Percentiles rank a stretch among this genome's conserved stretches.
phyloP scores from a whole-genome alignment of 2,888 invertebrate genomes.

The Actias luna region DNA sequence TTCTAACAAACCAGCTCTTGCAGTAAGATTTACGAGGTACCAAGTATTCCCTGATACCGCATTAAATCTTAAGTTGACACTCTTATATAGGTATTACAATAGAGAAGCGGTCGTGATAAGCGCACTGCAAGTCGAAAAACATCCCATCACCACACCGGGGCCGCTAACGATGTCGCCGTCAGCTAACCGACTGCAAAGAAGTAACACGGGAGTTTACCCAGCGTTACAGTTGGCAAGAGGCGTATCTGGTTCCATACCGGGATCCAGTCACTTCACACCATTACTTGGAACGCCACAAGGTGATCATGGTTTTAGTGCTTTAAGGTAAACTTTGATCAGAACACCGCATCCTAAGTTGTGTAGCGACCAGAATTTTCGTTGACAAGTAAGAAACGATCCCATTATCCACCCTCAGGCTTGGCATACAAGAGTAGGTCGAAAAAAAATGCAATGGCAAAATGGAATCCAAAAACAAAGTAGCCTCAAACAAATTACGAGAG shows the following conservation, averaged over 20 bases:
- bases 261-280: conserved; percentile 84
- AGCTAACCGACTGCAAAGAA: conserved; percentile 78
- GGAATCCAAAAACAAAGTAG: no score
- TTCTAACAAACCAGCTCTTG: background rate
- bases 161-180: conserved; percentile 89
- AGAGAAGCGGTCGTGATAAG: conserved; percentile 96
- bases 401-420: no score
- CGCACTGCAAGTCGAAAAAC: conserved; percentile 95
- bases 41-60: no score
- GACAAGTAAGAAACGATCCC: no score
- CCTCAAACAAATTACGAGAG: no score
- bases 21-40: background rate
- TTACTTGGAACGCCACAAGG: conserved; percentile 81
- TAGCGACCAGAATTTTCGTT: background rate
- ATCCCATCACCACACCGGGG: conserved; percentile 94
- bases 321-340: background rate
- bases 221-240: conserved; percentile 78
- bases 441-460: no score
- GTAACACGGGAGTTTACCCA: conserved; percentile 71
- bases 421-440: no score
- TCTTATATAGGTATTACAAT: conserved; percentile 89
- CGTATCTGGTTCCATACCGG: conserved; percentile 74
- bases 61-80: no score
- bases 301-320: conserved; percentile 30
- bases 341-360: background rate